Conservation (phyloP, 2,888 invertebrate species). For the Quadriops clusia region DNA sequence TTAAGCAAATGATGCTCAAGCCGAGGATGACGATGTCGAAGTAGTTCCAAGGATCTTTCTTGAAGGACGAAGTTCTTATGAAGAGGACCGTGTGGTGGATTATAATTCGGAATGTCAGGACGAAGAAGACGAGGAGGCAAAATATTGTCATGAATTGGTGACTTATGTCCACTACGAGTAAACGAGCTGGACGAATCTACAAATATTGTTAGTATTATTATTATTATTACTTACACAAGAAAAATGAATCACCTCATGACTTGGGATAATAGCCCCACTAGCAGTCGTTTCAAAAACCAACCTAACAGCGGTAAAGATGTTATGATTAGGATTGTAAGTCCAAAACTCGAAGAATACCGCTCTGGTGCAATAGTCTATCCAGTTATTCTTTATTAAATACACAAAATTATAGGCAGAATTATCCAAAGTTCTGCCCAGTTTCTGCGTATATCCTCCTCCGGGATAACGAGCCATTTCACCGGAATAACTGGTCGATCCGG, state of each 20-base stretch:
- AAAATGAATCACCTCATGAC: too few relatives aligned
- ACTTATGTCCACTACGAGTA: too few relatives aligned
- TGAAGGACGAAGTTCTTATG: constrained; percentile 14
- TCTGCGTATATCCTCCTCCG: constrained; percentile 17
- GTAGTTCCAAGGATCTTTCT: constrained; percentile 16
- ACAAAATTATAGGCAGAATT: constrained; percentile 16
- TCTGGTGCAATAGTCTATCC: constrained; percentile 17
- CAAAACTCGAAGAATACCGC: constrained; percentile 18
- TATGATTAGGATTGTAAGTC: constrained; percentile 19
- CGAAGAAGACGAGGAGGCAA: constrained; percentile 11
- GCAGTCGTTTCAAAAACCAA: constrained; percentile 17
- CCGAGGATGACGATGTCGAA: constrained; percentile 5
- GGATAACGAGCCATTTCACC: constrained; percentile 15
- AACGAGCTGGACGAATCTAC: too few relatives aligned
- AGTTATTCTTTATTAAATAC: constrained; percentile 12
- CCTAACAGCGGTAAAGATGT: constrained; percentile 16
- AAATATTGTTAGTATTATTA: constrained; percentile 13
- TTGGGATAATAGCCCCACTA: too few relatives aligned
- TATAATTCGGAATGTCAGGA: constrained; percentile 4
- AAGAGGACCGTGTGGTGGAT: constrained; percentile 8
- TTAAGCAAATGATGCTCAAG: constrained; percentile 10
- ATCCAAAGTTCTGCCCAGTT: constrained; percentile 14
- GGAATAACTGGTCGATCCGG: constrained; percentile 4
- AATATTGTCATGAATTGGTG: constrained; percentile 11
- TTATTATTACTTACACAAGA: constrained; percentile 12